Conservation (phyloP, 2,888 invertebrate genomes). For the Adelognathus sp. region DNA sequence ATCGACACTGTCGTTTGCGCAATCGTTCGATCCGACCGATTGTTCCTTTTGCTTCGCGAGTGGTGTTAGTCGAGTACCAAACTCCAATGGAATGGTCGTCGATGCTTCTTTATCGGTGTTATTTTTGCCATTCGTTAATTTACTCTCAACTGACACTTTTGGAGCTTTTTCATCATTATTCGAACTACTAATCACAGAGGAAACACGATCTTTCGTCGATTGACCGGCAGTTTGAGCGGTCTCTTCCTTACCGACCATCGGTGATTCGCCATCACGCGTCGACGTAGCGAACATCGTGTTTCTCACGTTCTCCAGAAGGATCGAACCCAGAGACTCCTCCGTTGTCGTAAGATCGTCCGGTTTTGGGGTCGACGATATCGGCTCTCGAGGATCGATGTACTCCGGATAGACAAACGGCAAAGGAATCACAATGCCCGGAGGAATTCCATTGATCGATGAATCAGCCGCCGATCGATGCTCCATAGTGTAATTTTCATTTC, state of each 20-base stretch:
- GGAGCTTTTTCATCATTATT: no score
- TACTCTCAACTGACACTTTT: no score
- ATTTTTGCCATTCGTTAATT: no score
- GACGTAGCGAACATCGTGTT: background rate
- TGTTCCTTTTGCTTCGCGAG: no score
- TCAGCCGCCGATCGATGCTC: background rate
- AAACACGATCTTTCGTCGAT: no score
- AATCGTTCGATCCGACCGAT: no score
- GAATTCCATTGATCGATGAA: background rate
- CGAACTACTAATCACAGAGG: no score
- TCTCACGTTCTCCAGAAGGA: constrained; percentile 37
- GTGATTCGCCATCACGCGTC: background rate
- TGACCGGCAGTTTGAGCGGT: background rate
- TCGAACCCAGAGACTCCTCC: constrained; percentile 31
- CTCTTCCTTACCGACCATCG: background rate
- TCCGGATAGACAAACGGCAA: constrained; percentile 16
- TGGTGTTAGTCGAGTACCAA: no score
- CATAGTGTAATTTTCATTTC: background rate
- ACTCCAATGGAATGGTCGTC: no score
- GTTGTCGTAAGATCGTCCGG: constrained; percentile 1
- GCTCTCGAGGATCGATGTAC: constrained; percentile 7
- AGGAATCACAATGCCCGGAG: background rate
- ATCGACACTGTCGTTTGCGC: no score
- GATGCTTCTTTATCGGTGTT: no score
- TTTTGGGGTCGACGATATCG: background rate